Base-by-base conservation (phyloP, 30 jellyfish, hydroid and myxozoan species). In the Pelagia noctiluca region DNA sequence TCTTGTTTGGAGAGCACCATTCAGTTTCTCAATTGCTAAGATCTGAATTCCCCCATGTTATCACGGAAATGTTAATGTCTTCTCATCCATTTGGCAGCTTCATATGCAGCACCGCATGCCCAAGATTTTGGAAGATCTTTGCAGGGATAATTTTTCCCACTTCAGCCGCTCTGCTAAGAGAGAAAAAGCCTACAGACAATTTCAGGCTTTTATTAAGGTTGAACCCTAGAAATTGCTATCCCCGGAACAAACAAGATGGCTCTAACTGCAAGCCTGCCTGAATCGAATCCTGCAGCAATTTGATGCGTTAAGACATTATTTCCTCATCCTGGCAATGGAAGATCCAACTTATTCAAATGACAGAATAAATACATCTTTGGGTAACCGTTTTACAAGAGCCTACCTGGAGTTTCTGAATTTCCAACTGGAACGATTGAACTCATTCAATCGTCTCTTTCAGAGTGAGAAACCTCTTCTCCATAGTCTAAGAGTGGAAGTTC, bases 51-150 rank as follows among this genome's bases (percentile, higher is more conserved):
- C n/a, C n/a, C n/a, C n/a, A 57, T 2, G 36, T 57, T n/a, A 30
- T 30, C 83, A 24, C 33, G 33, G 22, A 76, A 76, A 37, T 76
- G 88, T 11, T 22, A 62, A 10, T 52, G 88, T 38, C 88, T 42
- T 68, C 77, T 68, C 30, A 82, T 82, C 26, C 92, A 82, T 79
- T 53, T 82, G 60, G 74, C 88, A n/a, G 49, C 92, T n/a, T 82
- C 92, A 30, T 38, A 82, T 38, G 88, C 92, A 13, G 57, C 88
- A 11, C 19, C 64, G 37, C 63, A 82, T 68, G 21, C 87, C 90
- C 13, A 65, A 48, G 64, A 65, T 78, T 50, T 31, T 68, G 0
- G 86, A 82, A 54, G 87, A 82, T 26, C 50, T 82, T 32, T 82
- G 71, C 90, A 34, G 92, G 34, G 87, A 82, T 50, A 50, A 66